Evolutionary conservation across 2,113 vertebrate genomes (phyloP), one percentile per base, ranked within the genome.

Genomic region (Cochlearius cochlearius): DNA sequence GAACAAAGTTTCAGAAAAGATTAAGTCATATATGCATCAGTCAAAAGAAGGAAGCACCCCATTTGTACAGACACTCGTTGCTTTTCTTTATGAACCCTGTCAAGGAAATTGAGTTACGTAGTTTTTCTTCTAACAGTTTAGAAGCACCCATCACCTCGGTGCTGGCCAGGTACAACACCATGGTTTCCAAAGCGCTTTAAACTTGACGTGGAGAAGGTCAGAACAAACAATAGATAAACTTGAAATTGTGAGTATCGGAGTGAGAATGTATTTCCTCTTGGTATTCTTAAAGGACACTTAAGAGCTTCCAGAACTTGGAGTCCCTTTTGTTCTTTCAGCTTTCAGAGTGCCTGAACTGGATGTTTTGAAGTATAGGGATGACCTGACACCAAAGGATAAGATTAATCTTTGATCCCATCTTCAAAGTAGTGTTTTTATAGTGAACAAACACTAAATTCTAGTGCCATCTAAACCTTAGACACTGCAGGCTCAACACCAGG

Each of bases 1-100:
- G 8, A 86, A 19, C n/a, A 19, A 68, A 63, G 30, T 22, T 79
- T 45, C 22, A 63, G 55, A 63, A 53, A 58, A 66, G 23, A 56
- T 10, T 15, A 50, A 86, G n/a, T 38, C 30, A 30, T n/a, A 45
- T 7, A 21, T 29, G 18, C 36, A 56, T 73, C 58, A 56, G 45
- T 39, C 17, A 32, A 34, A 66, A 43, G 22, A n/a, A 34, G 29
- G 38, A 30, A 30, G 21, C 7, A 9, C 18, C 20, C 10, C 8
- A 2, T 13, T 62, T 47, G 7, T 60, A 39, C 32, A n/a, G 25
- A 29, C 29, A 23, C 3, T n/a, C 0, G 0, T 38, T 45, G 39
- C 69, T 89, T 80, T 85, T 76, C 45, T 60, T 60, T 49, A 36
- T 22, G 32, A 64, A 32, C 12, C 5, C 32, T 38, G 38, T 34